Conservation (phyloP, 2,797 vertebrate species). For the Hydrophis major region DNA sequence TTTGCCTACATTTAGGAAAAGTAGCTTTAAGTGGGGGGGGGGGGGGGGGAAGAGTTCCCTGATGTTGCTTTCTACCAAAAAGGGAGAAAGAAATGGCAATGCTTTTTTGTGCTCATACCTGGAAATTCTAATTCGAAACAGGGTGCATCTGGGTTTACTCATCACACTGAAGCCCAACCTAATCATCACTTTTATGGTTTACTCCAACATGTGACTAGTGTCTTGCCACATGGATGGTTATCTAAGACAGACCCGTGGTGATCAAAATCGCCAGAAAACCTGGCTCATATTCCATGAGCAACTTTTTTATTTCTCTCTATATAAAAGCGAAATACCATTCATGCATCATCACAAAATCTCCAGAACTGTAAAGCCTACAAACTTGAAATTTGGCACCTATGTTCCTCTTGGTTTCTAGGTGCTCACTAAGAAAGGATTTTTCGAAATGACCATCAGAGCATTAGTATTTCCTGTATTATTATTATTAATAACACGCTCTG, state of each 20-base stretch:
- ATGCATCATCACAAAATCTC: too few species aligned
- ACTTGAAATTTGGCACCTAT: too few species aligned
- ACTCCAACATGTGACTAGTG: not conserved
- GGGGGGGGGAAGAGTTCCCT: not conserved
- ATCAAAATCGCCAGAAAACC: not conserved
- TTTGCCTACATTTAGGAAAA: not conserved
- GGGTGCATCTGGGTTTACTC: not conserved
- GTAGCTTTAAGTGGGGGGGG: not conserved
- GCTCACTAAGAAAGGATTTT: too few species aligned
- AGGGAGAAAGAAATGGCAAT: not conserved
- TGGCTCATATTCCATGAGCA: not conserved
- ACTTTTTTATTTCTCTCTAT: not conserved
- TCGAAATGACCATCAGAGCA: too few species aligned
- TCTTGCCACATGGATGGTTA: not conserved
- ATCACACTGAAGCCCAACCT: not conserved
- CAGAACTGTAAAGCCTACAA: too few species aligned
- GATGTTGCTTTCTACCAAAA: not conserved
- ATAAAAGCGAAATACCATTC: too few species aligned
- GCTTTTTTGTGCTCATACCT: not conserved
- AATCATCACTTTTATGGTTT: not conserved
- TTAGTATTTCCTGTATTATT: too few species aligned
- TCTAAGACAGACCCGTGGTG: not conserved
- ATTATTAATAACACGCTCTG: too few species aligned
- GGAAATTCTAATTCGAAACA: not conserved
- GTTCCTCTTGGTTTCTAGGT: too few species aligned